Percentiles rank a stretch among this genome's conserved stretches.
Conservation (phyloP, 2,113 vertebrate species). For the Opisthocomus hoazin region DNA sequence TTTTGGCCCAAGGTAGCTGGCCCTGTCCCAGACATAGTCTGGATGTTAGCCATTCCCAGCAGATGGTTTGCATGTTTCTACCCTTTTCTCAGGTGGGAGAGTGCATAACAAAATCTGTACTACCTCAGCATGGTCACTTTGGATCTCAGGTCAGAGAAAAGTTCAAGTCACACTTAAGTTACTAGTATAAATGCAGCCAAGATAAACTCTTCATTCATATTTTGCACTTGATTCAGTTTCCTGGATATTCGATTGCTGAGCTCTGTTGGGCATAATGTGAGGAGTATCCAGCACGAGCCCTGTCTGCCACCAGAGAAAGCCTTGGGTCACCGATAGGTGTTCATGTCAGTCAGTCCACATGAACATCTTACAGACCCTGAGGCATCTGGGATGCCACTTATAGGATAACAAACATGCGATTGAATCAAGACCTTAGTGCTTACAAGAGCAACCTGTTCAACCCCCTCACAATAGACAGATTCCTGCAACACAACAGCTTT, state of each 20-base stretch:
- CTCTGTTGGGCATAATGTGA: neutral
- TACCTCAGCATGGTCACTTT: neutral
- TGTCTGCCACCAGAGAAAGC: neutral
- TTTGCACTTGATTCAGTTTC: neutral
- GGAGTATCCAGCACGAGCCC: fast-evolving
- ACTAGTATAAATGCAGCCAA: neutral
- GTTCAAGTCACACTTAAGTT: neutral
- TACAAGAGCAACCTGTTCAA: neutral
- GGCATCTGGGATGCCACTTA: neutral
- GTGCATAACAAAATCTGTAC: neutral
- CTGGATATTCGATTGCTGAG: neutral
- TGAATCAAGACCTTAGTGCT: neutral
- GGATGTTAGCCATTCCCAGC: neutral
- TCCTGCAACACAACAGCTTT: neutral
- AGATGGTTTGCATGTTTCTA: neutral
- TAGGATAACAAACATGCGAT: fast-evolving
- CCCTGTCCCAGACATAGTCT: neutral
- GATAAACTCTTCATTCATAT: neutral
- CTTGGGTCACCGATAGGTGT: neutral
- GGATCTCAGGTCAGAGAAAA: neutral
- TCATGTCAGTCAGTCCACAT: neutral
- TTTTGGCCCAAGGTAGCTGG: neutral
- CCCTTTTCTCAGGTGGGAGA: neutral
- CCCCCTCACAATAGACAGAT: neutral
- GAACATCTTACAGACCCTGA: neutral